Evolutionary conservation across 2,888 invertebrate species (phyloP).

Genomic region (Chironomus riparius): DNA sequence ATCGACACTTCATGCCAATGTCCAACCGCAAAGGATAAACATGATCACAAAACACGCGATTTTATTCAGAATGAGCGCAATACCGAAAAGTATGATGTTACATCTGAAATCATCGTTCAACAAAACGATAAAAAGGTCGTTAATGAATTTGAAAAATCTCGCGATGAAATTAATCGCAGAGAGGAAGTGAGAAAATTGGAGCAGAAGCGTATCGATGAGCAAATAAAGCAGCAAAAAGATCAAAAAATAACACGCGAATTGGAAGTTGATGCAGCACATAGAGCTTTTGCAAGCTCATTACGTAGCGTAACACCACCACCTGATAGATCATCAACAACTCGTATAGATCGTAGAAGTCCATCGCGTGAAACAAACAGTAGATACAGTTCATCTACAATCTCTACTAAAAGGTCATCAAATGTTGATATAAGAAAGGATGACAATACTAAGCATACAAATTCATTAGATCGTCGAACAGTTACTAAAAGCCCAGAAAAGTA

Average conservation of each 20-base stretch:
- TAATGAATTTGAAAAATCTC: background rate
- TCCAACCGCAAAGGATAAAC: background rate
- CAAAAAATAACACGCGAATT: constrained; percentile 50
- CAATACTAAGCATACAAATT: background rate
- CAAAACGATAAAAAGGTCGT: background rate
- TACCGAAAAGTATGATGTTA: constrained; percentile 7
- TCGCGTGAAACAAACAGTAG: constrained; percentile 41
- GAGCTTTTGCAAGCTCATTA: constrained; percentile 65
- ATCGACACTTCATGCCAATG: constrained; percentile 12
- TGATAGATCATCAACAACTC: constrained; percentile 35
- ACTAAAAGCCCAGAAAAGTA: constrained; percentile 31
- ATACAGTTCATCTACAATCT: constrained; percentile 34
- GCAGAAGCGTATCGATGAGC: constrained; percentile 13
- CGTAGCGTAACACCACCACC: constrained; percentile 54
- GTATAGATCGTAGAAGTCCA: constrained; percentile 35
- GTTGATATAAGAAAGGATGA: constrained; percentile 7
- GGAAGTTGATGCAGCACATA: constrained; percentile 62
- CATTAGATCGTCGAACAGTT: too few species aligned
- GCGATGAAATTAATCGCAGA: background rate
- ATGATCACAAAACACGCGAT: constrained; percentile 25
- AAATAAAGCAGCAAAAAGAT: constrained; percentile 36
- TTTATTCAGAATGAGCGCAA: constrained; percentile 23
- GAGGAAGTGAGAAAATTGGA: constrained; percentile 26
- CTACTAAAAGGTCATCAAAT: background rate
- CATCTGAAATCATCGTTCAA: constrained; percentile 12